Base-by-base conservation (phyloP, 1,140 invertebrate species). In the Aphelinus atriplicis region DNA sequence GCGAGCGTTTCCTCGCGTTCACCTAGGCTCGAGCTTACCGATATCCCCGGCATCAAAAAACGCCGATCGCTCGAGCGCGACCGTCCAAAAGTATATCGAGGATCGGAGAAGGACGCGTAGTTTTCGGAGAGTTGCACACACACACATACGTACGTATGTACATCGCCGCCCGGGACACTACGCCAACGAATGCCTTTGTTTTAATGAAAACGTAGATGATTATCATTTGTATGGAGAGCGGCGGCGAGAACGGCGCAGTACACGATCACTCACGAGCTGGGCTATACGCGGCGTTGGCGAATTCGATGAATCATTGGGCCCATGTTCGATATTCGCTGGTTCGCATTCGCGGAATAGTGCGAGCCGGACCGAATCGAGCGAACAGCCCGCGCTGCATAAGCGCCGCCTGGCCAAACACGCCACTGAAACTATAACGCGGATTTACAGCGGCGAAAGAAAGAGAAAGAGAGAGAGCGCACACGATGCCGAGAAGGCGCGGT, bases 101-200 rank as follows among this genome's bases (percentile, higher is more conserved):
- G 26, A 26, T 26, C 26, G 26, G 26, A 26, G 26, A 26, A 26
- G 26, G 26, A 26, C 26, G 26, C 26, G 26, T 26, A 26, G 26
- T 26, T 26, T 26, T 26, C 26, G 26, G 26, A 60, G 7, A 48
- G 61, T 74, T 77, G 77, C 74, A 78, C 77, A 78, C 77, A 76
- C 75, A 78, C 72, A 78, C 80, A 77, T 50, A 9, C 48, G 53
- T 43, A 67, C 73, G 53, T 62, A 50, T 26, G 42, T 56, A 72
- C 71, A 76, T 60, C 26, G 26, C 26, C 26, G 26, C 26, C 26
- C 26, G 0, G 7, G 56, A 76, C 73, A 79, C 47, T 53, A 68
- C 62, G 55, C 53, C 47, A 42, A 10, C 50, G 48, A 26, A 26
- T 26, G 26, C 26, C 26, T 26, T 26, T 26, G 26, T 53, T 43